phyloP scores from a whole-genome alignment of 2,113 vertebrate genomes.

The Chaetura pelagica region DNA sequence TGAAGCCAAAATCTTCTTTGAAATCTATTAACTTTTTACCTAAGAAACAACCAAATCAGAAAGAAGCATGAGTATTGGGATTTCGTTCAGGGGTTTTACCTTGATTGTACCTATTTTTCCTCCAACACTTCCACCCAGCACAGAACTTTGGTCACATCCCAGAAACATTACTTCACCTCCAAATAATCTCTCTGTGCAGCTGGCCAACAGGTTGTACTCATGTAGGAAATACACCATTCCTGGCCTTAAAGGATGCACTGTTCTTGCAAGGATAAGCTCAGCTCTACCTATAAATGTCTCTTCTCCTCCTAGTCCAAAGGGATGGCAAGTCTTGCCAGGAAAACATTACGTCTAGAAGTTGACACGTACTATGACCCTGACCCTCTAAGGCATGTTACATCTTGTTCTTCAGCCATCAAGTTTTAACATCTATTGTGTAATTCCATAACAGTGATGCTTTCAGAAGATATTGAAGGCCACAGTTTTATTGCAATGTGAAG shows the following conservation, averaged over 20 bases:
- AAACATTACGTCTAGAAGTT: slow-evolving; percentile 29
- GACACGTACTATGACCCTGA: slow-evolving; percentile 26
- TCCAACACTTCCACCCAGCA: neutral
- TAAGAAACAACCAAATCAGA: neutral
- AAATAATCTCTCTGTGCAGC: neutral
- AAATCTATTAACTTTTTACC: neutral
- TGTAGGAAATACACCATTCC: neutral
- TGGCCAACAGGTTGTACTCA: neutral
- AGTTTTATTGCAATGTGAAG: neutral
- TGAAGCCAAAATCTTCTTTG: neutral
- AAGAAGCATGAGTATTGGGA: neutral
- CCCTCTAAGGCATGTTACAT: slow-evolving; percentile 51
- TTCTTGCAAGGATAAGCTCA: neutral
- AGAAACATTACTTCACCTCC: neutral
- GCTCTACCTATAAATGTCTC: slow-evolving; percentile 34
- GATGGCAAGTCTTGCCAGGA: slow-evolving; percentile 41
- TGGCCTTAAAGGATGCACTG: neutral
- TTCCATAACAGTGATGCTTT: neutral
- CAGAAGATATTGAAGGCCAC: neutral
- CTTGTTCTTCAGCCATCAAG: slow-evolving; percentile 37
- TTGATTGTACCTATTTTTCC: neutral
- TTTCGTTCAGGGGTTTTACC: neutral
- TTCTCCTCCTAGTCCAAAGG: neutral
- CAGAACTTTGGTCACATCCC: neutral
- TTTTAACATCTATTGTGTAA: slow-evolving; percentile 6